These are phyloP conservation scores for Rhyacophila evoluta DNA, from an alignment of 2,888 invertebrate species.

Conservation along the genomic window DNA sequence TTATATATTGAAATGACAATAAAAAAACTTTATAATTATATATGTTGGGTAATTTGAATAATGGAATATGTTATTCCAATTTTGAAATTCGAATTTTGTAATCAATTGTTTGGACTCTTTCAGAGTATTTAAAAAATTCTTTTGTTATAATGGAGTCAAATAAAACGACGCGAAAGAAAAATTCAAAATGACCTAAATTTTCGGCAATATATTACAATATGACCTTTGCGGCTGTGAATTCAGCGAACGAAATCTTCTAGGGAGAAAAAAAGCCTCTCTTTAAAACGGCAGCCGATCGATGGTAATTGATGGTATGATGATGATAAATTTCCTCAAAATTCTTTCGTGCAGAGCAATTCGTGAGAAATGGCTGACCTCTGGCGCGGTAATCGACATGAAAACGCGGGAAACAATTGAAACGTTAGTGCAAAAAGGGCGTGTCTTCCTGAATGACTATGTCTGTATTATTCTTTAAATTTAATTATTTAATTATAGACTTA, in stretches of 20 bases:
- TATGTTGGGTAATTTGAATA: too few relatives aligned
- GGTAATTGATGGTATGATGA: slow-evolving; percentile 3
- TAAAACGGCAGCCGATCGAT: slow-evolving; percentile 2
- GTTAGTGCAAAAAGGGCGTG: slow-evolving; percentile 19
- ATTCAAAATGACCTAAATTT: too few relatives aligned
- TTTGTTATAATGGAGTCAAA: too few relatives aligned
- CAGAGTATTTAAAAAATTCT: too few relatives aligned
- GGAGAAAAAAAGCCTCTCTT: neutral
- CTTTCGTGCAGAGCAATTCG: slow-evolving; percentile 18
- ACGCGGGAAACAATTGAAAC: slow-evolving; percentile 22
- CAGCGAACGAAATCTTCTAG: neutral
- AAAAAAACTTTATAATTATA: too few relatives aligned
- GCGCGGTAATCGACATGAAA: slow-evolving; percentile 4
- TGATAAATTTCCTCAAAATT: slow-evolving; percentile 9
- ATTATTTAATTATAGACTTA: neutral
- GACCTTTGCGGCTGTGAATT: neutral
- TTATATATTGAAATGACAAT: too few relatives aligned
- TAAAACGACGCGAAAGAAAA: too few relatives aligned
- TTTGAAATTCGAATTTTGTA: too few relatives aligned
- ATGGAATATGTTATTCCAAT: too few relatives aligned
- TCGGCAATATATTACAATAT: too few relatives aligned
- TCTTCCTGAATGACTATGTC: neutral
- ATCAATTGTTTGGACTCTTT: too few relatives aligned
- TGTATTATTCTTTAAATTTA: neutral
- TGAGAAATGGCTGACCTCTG: slow-evolving; percentile 24